Base-by-base conservation (phyloP, 2,888 invertebrate species). In the Apocheima hispidaria region DNA sequence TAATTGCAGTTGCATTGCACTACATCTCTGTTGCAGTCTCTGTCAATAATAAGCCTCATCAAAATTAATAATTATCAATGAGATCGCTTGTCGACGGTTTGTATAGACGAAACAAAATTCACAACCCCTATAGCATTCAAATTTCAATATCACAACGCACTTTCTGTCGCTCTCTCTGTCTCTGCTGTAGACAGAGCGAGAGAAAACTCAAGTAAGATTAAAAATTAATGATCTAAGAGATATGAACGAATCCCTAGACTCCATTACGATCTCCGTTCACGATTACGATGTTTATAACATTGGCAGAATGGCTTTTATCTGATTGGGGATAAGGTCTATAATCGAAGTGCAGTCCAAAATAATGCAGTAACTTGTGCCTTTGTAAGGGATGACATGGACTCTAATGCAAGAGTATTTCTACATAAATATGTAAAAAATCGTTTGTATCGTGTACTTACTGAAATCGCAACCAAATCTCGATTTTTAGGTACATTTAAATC, bases 11-110 rank as follows among this genome's bases (percentile, higher is more conserved):
- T 56, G 49, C 57, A 21, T 33, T 28, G 33, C 33, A 6, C 12
- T 30, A 36, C 58, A n/a, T 16, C 33, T 23, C 18, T 16, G 16
- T 28, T 14, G 69, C 66, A 75, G 76, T 75, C 73, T 79, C 76
- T 75, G 73, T 79, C 76, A 79, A 75, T 81, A 63, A 74, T 78
- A 82, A 88, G 88, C 88, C 88, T 89, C 89, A 81, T 84, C 79
- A 41, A 26, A 46, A 23, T 18, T 75, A 77, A 79, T 77, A 80
- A 82, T 77, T 16, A 82, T 82, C 86, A 83, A 79, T 88, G 88
- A 88, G 88, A 88, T 88, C 88, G 83, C 79, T 68, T 59, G 56
- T 69, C 63, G 64, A 65, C 30, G 50, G 21, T 23, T 16, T 28
- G 36, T 50, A n/a, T n/a, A 55, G 10, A 57, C 43, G 28, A 35